Base-by-base conservation (phyloP, 1,140 invertebrate species). In the Drosophila sulfurigaster region DNA sequence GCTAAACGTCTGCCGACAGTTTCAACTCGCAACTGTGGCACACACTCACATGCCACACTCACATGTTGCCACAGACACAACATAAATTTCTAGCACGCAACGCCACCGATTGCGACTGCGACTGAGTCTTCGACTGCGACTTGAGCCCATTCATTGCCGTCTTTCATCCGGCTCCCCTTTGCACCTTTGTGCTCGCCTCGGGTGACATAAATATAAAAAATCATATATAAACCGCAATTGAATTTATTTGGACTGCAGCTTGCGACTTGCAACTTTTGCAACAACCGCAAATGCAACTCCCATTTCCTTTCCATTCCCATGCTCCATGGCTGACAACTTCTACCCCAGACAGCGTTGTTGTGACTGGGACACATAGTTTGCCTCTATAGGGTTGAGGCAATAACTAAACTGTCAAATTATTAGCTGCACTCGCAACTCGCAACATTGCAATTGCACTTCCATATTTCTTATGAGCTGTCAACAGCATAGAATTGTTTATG, bases 191-290 rank as follows among this genome's bases (percentile, higher is more conserved):
- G 15, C 48, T 68, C 67, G 71, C 74, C 79, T 67, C 43, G 67
- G 68, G 67, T 88, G 85, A 89, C 85, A 81, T 81, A 77, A 81
- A 81, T 85, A 76, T 67, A 82, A 74, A 81, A 85, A 88, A 88
- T 81, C 85, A 81, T 88, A 85, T 88, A 89, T 88, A 89, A 85
- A 89, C 82, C 85, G 85, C 85, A 88, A 88, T 89, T 89, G 85
- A 88, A 88, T 88, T 85, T 85, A 79, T 82, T 83, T 83, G 83
- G 73, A 80, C 70, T 89, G 85, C 78, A 79, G 54, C 79, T 74
- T 38, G 35, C 57, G 71, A 65, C 52, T 41, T 11, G 72, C 65
- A 51, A 65, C 59, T 70, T 70, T 58, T 64, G 54, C 66, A 51
- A 43, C 52, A 67, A 88, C 82, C 82, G 74, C 81, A 88, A 88